phyloP scores from a whole-genome alignment of 2,113 vertebrate genomes.

The Emberiza fucata region DNA sequence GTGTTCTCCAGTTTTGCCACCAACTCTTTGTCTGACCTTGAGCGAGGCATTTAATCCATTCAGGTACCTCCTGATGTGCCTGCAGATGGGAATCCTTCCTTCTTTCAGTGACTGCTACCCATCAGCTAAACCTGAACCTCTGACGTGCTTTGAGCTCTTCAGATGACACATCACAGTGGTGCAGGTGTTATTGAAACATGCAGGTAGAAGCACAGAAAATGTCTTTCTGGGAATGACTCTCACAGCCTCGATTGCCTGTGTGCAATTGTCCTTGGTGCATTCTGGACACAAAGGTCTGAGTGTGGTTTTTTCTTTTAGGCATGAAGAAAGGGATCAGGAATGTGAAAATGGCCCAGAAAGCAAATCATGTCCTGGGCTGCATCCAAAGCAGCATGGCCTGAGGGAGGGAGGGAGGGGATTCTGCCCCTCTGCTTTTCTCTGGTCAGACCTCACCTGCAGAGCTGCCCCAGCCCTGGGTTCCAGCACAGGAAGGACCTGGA shows the following conservation, averaged over 20 bases:
- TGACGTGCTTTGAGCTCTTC: background rate
- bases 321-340: background rate
- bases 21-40: background rate
- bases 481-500: background rate
- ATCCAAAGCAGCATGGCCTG: background rate
- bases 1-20: background rate
- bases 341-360: background rate
- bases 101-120: background rate
- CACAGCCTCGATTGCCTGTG: accelerated
- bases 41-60: background rate
- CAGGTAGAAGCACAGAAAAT: background rate
- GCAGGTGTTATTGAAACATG: background rate
- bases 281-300: background rate
- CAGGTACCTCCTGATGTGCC: background rate
- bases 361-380: background rate
- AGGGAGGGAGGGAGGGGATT: background rate
- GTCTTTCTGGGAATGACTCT: background rate
- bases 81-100: background rate
- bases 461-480: background rate
- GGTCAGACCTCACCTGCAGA: background rate
- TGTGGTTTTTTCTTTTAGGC: background rate
- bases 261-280: background rate
- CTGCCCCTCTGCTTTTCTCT: background rate
- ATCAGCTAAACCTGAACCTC: background rate
- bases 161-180: background rate